Evolutionary conservation across 2,797 vertebrate genomes (phyloP), one percentile per base, ranked within the genome.

Genomic region (Macrochelys suwanniensis): DNA sequence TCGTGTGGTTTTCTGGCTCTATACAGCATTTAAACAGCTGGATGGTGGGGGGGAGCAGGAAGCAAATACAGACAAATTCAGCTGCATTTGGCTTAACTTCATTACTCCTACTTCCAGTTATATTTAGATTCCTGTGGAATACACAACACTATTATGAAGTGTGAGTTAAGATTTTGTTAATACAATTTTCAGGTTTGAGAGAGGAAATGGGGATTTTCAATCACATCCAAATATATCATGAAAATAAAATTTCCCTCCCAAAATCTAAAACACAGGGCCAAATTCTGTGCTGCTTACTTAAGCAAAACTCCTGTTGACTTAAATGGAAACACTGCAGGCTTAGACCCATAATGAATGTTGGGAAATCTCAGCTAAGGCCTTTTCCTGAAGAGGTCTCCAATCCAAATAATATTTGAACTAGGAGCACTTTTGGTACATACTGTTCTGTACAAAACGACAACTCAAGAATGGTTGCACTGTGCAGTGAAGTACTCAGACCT

Each of bases 281-380:
- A 90, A 87, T 89, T 54, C 25, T 68, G 3, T 78, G 6, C 84
- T 90, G 77, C 10, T 87, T 82, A 71, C 10, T 71, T 71, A 37
- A 56, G 42, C 33, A 84, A 68, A 93, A 88, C 9, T 65, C 92
- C 87, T 57, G 11, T 71, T 71, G 9, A 42, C 68, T 71, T 37
- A 37, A 71, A 5, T 71, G 19, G 37, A 71, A 42, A 80, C 85
- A 25, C 78, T 90, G 47, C 78, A 86, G 82, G 80, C 65, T 90
- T 12, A 82, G 17, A 33, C 74, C 74, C 54, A 33, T 74, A 9
- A 7, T 45, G 16, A 85, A 77, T 84, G 31, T 61, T 37, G 74
- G 42, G 28, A 91, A 88, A 89, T 33, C 80, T 65, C 28, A 71
- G n/a, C 86, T 87, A 80, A 76, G 80, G 21, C 77, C 85, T 89